Evolutionary conservation across 2,888 invertebrate species (phyloP), one percentile per base, ranked within the genome.

Genomic region (Tortricodes alternella): DNA sequence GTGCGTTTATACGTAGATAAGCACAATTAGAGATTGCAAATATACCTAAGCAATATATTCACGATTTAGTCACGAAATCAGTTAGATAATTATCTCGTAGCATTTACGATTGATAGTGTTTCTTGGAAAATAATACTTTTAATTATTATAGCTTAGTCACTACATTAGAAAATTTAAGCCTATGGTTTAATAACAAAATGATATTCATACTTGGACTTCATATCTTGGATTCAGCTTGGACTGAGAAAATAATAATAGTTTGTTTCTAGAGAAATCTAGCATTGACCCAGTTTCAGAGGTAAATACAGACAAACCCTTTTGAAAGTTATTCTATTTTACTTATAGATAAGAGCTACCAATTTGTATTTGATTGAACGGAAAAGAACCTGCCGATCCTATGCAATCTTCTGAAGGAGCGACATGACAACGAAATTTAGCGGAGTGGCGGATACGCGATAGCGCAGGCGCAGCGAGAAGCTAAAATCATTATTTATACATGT

Each of bases 401-500:
- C 41, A 41, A 38, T 41, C 24, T 16, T 41, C 24, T 13, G 34
- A 41, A 24, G 27, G 18, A 19, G 46, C 15, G 18, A 32, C 53
- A 53, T 53, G 46, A n/a, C n/a, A n/a, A n/a, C n/a, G n/a, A n/a
- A 41, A 48, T 53, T 53, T 35, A 13, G 24, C 34, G 5, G 41
- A 41, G 39, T 41, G 32, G 24, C 39, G 11, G 46, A 53, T 32
- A 53, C 46, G 39, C 46, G 34, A n/a, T 34, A 46, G 53, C 53
- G 46, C 53, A 41, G 18, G 13, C 32, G 53, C 27, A 53, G 59
- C 62, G 65, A 63, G 53, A 58, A 68, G 66, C 71, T 78, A 77
- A 82, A 78, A 78, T 73, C 71, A 74, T 79, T 81, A 82, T 82
- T 81, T 83, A 80, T 81, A 78, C 68, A 64, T 76, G 74, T 78